Evolutionary conservation across 2,888 invertebrate genomes (phyloP).

Genomic region (Caenorhabditis sp.): DNA sequence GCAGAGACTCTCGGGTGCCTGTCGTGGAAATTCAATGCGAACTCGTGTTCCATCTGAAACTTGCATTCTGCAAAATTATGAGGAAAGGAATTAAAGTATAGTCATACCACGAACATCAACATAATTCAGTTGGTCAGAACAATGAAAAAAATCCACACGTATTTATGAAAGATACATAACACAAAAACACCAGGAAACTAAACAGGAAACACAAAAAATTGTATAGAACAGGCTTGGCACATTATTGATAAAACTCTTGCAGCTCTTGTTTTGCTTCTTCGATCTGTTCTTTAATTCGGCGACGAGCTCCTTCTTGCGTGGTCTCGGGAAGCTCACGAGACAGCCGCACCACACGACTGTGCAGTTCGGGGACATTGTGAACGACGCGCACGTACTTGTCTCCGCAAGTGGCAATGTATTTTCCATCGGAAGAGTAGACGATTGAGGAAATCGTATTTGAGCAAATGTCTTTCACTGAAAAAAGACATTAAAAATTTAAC

Average conservation of each 20-base stretch:
- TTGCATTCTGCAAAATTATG: background rate
- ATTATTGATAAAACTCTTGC: constrained; percentile 27
- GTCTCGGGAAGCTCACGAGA: constrained; percentile 55
- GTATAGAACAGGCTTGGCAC: background rate
- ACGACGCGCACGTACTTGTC: constrained; percentile 87
- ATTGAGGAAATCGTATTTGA: constrained; percentile 87
- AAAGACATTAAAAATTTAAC: background rate
- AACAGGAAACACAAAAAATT: constrained; percentile 2
- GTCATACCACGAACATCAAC: constrained; percentile 31
- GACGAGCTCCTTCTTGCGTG: constrained; percentile 62
- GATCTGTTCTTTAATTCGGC: constrained; percentile 62
- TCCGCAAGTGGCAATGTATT: constrained; percentile 84
- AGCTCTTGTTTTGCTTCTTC: constrained; percentile 55
- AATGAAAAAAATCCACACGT: constrained; percentile 17
- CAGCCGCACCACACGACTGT: constrained; percentile 55
- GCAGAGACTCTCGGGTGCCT: background rate
- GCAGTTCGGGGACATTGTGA: constrained; percentile 88
- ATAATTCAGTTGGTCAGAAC: background rate
- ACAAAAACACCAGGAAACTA: background rate
- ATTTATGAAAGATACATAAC: constrained; percentile 24
- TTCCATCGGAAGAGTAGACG: constrained; percentile 89
- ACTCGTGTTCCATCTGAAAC: background rate
- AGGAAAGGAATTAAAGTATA: background rate
- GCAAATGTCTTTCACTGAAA: constrained; percentile 87
- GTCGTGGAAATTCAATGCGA: background rate